A percentile compares a stretch with the other conserved stretches of the same genome.
Conservation (phyloP, 2,888 invertebrate species). For the Stegophylla sp. region DNA sequence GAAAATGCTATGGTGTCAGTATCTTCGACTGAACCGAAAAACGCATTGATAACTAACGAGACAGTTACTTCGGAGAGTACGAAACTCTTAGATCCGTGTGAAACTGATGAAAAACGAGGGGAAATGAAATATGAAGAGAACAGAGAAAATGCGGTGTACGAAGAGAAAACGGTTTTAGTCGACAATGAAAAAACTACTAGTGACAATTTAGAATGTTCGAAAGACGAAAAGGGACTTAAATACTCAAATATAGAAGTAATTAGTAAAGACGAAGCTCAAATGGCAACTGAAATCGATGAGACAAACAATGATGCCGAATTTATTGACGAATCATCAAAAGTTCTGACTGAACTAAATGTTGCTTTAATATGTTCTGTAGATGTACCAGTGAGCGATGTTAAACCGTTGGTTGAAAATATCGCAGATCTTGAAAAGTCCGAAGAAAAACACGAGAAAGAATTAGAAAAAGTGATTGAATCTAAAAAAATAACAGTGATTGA, state of each 20-base stretch:
- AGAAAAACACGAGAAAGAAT: constrained; percentile 59
- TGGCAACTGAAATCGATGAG: constrained; percentile 44
- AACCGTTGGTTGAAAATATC: constrained; percentile 8
- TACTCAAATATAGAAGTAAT: constrained; percentile 42
- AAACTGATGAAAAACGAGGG: constrained; percentile 36
- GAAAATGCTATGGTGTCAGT: not conserved
- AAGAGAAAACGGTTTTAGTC: constrained; percentile 33
- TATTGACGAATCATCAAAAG: constrained; percentile 58
- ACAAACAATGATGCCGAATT: not conserved
- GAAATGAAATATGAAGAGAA: constrained; percentile 60
- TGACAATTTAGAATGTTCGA: constrained; percentile 49
- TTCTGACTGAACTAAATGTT: constrained; percentile 49
- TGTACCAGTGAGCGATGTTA: not conserved
- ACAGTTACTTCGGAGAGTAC: not conserved
- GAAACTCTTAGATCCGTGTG: not conserved
- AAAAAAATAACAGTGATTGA: constrained; percentile 34
- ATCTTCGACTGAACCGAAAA: not conserved
- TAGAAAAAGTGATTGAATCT: constrained; percentile 34
- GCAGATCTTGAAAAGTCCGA: constrained; percentile 53
- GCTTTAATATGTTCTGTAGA: not conserved
- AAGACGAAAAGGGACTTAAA: constrained; percentile 60
- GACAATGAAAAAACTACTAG: constrained; percentile 46
- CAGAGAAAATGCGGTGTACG: constrained; percentile 50
- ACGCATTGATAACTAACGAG: not conserved
- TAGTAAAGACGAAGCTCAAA: constrained; percentile 13